Base-by-base conservation (phyloP, 2,113 vertebrate genomes). In the Peromyscus californicus region DNA sequence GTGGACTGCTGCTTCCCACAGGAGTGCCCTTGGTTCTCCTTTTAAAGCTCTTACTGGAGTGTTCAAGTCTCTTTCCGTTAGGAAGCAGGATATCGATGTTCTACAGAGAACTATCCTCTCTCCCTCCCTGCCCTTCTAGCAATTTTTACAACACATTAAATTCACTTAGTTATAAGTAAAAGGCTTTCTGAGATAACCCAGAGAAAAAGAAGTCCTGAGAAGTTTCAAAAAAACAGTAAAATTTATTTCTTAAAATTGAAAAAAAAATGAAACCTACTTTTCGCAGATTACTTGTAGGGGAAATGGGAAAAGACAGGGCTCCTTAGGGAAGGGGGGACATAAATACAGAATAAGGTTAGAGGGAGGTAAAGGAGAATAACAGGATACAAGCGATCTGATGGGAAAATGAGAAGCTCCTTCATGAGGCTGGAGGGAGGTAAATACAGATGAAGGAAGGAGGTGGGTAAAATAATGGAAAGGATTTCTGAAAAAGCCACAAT, bases 211-310 rank as follows among this genome's bases (percentile, higher is more conserved):
- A 90, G 36, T 42, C 26, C 42, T 33, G 94, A 24, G 15, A 7
- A 92, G 29, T 90, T 97, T 75, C 75, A n/a, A n/a, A 24, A 96
- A 94, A 88, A 85, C 79, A 92, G 82, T 87, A 89, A 93, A 70
- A 93, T 48, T 17, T 86, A 93, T 39, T 21, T 26, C 65, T 89
- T 91, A 93, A 91, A 88, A 5, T 6, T 48, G 65, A 84, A 90
- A 93, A 90, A 93, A 84, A 31, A 36, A 22, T 74, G 19, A 57
- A 80, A 57, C 57, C 57, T 83, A 39, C 59, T 42, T 83, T 83
- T 26, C n/a, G 8, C 12, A 84, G 80, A 29, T 29, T 42, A 42
- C 22, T 16, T 39, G 57, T 42, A 83, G n/a, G 57, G 75, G 12
- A 61, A 39, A 83, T 83, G 36, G 16, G 54, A 39, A 12, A 61